Percentiles rank a stretch among this genome's conserved stretches.
phyloP scores from a whole-genome alignment of 2,888 invertebrate species.

The Sphecodes monilicornis region DNA sequence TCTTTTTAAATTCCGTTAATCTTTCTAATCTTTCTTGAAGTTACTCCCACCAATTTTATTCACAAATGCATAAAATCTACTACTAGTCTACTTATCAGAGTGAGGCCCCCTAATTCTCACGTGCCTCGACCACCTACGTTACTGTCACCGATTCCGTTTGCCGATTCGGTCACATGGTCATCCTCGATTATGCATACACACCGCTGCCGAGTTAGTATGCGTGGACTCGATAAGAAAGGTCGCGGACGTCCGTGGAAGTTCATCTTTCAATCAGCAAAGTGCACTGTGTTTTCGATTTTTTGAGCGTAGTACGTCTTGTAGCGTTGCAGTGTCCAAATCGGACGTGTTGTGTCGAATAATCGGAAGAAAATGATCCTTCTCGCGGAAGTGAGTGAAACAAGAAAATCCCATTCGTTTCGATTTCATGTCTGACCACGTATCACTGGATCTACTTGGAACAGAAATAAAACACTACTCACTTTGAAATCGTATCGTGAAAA shows the following conservation, averaged over 20 bases:
- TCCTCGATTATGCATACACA: constrained; percentile 62
- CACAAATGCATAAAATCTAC: too few species aligned
- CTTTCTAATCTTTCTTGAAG: too few species aligned
- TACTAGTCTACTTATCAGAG: not conserved
- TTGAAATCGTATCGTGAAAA: too few species aligned
- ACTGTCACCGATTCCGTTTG: not conserved
- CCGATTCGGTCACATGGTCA: constrained; percentile 23
- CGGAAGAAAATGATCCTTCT: not conserved
- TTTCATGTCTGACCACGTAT: too few species aligned
- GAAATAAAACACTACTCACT: too few species aligned
- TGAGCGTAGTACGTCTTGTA: constrained; percentile 17
- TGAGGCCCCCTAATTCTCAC: not conserved
- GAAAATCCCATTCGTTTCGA: not conserved
- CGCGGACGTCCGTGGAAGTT: constrained; percentile 66
- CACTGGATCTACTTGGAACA: too few species aligned
- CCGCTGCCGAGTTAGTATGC: constrained; percentile 57
- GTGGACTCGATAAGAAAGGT: constrained; percentile 70
- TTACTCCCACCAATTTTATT: too few species aligned
- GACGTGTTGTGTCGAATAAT: not conserved
- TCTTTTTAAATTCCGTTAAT: too few species aligned
- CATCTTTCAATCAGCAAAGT: constrained; percentile 55
- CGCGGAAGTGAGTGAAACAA: not conserved
- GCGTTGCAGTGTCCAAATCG: not conserved
- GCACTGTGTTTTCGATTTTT: constrained; percentile 10
- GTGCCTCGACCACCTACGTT: not conserved